Percentiles rank a stretch among this genome's conserved stretches.
phyloP scores from a whole-genome alignment of 1,140 invertebrate genomes.

The Anoplolepis gracilipes region DNA sequence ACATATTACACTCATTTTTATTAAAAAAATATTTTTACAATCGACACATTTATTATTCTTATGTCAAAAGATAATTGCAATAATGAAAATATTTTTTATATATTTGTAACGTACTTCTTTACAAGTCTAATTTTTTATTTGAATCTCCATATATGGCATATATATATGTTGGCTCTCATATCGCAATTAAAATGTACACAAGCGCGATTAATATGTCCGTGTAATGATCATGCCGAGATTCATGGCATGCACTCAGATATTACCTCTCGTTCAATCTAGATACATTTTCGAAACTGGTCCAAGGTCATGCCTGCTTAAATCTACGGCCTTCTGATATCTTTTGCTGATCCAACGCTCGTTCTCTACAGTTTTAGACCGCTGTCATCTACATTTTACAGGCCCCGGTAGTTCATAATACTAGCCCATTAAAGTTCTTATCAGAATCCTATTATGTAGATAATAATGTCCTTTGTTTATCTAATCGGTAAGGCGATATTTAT shows the following conservation, averaged over 20 bases:
- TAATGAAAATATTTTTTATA: background rate
- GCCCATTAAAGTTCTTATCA: slow-evolving; percentile 59
- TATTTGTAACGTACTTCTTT: background rate
- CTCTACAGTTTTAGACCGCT: slow-evolving; percentile 15
- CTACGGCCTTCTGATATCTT: background rate
- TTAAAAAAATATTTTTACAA: background rate
- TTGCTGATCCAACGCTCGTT: background rate
- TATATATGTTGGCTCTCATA: background rate
- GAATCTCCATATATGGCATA: background rate
- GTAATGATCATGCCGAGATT: background rate
- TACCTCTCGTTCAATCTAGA: background rate
- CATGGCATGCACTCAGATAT: background rate
- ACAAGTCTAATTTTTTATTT: background rate
- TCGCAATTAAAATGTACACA: background rate
- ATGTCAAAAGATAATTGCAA: background rate
- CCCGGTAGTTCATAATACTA: slow-evolving; percentile 40
- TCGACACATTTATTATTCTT: background rate
- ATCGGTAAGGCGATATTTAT: slow-evolving; percentile 40
- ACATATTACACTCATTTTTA: background rate
- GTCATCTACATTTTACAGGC: slow-evolving; percentile 18
- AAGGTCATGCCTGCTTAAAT: slow-evolving; percentile 15
- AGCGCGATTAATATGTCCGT: background rate
- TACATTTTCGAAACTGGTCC: slow-evolving; percentile 6
- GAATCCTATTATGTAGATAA: slow-evolving; percentile 52
- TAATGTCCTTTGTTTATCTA: slow-evolving; percentile 49